Evolutionary conservation across 2,888 invertebrate species (phyloP), one percentile per base, ranked within the genome.

Genomic region (Atherix ibis): DNA sequence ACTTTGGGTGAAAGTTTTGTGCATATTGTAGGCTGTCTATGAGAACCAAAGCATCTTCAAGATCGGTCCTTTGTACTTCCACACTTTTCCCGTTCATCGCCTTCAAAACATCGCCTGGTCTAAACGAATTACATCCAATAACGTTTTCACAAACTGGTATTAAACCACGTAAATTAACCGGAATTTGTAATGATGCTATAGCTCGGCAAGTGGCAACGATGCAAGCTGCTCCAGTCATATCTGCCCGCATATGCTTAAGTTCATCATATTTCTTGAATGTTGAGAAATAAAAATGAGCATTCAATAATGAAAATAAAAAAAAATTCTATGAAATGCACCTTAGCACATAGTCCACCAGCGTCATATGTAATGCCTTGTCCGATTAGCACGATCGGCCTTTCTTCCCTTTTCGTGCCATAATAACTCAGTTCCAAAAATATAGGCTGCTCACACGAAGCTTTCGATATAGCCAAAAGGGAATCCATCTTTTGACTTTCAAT

Each of bases 171-270:
- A 85, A 66, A 52, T 83, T 79, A 27, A 82, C 58, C 8, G 81
- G 79, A 14, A 82, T 56, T 42, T 73, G 68, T 1, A 84, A 63
- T 14, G 69, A 63, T 2, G 81, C 76, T 3, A 76, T 73, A 1
- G 81, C 75, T 35, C 73, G 65, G 35, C 78, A 69, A 9, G 77
- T 66, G 1, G 76, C 77, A 8, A 79, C 64, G 5, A 80, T 77
- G 48, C 75, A 73, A 1, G 84, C 84, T 1, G 83, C 85, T 1
- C 84, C 85, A 2, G 80, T 80, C 82, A 85, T 83, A 49, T 84
- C 84, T 4, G 75, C 82, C 43, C 76, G 65, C 82, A 82, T 83
- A 43, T 68, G 64, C 39, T 66, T 67, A 61, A 83, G 70, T 24
- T 70, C 68, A n/a, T n/a, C n/a, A n/a, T n/a, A n/a, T n/a, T n/a